Evolutionary conservation across 2,113 vertebrate genomes (phyloP).

Genomic region (Embiotoca jacksoni): DNA sequence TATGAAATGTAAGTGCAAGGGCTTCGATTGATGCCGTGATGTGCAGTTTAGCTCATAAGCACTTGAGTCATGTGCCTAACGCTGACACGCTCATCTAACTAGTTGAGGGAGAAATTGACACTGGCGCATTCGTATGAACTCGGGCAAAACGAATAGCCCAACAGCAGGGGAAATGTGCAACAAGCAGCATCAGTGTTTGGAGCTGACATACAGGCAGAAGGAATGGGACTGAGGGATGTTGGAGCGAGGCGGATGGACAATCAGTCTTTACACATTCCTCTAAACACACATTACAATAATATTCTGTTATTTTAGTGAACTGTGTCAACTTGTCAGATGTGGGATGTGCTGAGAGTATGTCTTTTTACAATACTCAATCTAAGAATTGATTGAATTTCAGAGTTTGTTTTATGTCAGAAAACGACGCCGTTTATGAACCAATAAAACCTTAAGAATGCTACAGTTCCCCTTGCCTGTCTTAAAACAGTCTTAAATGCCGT

Average conservation of each 20-base stretch:
- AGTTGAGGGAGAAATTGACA: slow-evolving; percentile 18
- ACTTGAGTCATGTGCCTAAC: not conserved
- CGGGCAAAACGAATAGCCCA: slow-evolving; percentile 59
- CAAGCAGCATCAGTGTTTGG: slow-evolving; percentile 54
- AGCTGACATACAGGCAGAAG: slow-evolving; percentile 34
- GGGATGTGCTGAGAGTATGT: too few species aligned
- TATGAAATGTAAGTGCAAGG: not conserved
- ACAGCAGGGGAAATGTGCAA: slow-evolving; percentile 51
- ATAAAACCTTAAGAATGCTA: slow-evolving; percentile 1
- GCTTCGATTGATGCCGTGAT: slow-evolving; percentile 9
- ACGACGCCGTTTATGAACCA: not conserved
- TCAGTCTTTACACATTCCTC: slow-evolving; percentile 7
- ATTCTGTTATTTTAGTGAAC: not conserved
- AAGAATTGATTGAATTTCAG: not conserved
- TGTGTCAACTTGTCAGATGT: not conserved
- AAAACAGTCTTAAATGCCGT: not conserved
- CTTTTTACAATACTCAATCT: not conserved
- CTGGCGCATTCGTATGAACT: slow-evolving; percentile 40
- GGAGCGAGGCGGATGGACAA: not conserved
- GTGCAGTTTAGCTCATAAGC: not conserved
- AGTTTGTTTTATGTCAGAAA: not conserved
- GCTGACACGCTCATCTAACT: slow-evolving; percentile 2
- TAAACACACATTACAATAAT: not conserved
- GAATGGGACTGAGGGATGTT: slow-evolving; percentile 34
- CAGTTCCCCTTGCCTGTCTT: too few species aligned